Base-by-base conservation (phyloP, 92 coral and sea anemone species). In the Scolanthus callimorphus region DNA sequence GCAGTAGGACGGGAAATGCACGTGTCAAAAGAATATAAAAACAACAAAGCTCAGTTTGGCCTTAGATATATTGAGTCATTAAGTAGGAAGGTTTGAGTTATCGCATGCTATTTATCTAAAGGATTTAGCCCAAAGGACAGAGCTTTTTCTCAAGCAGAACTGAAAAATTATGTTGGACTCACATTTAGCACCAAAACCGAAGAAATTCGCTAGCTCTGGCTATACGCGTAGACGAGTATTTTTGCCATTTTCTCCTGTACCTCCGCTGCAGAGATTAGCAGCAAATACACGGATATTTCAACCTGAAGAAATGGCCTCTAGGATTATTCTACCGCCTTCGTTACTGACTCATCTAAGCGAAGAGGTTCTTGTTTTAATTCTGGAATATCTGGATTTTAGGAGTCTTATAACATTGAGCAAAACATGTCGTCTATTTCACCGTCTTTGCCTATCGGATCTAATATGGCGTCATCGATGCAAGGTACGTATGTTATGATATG, bases 401-500 rank as follows among this genome's bases (percentile, higher is more conserved):
- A 94, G 87, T 51, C 99, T 94, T 81, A 79, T 94, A 69, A 82
- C 80, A 60, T 53, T 94, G 86, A 90, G 99, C 80, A 94, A 94
- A 56, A 89, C 97, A 57, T 94, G 95, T 76, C 96, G 95, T 43
- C 85, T 94, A 25, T 94, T 94, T 67, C 90, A 94, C 49, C 99
- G 99, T 31, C 99, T 94, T 49, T 84, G 97, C 68, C 99, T 89
- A 29, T 88, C 99, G 62, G 82, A 94, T 86, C 86, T 94, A 74
- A 94, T 94, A 94, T 94, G 99, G 99, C 99, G 99, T 94, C 99
- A 94, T 81, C 99, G 96, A 21, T 94, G 99, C 55, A 94, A 85
- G 96, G 99, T 94, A 80, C 72, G 99, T 90, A 45, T 57, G n/a
- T n/a, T n/a, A n/a, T n/a, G n/a, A n/a, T 58, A 10, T 57, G 17